Evolutionary conservation across 37 sponge, comb jelly and placozoan genomes (phyloP).

Genomic region (Aphrocallistes beatrix): DNA sequence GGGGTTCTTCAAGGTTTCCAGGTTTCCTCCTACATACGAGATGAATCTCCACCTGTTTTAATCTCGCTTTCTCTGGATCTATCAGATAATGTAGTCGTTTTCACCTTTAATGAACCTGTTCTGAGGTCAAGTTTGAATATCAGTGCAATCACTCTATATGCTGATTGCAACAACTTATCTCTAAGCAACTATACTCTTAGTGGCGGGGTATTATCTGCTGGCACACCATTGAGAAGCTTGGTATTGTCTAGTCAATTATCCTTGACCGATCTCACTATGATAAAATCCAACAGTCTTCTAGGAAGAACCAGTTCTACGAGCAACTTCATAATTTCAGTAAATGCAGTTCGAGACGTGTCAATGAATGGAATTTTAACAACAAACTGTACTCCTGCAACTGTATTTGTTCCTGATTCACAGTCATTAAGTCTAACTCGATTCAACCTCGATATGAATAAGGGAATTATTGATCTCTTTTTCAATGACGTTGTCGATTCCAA

Average conservation of each 20-base stretch:
- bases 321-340: background rate
- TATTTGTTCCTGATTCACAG: conserved; percentile 31
- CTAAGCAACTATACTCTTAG: conserved; percentile 30
- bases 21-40: conserved; percentile 32
- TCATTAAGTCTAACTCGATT: conserved; percentile 32
- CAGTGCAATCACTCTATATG: conserved; percentile 21
- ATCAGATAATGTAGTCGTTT: conserved; percentile 28
- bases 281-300: background rate
- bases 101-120: conserved; percentile 62
- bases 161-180: conserved; percentile 20
- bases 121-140: conserved; percentile 28
- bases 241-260: background rate
- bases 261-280: background rate
- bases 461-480: conserved; percentile 57
- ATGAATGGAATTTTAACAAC: background rate
- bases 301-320: background rate
- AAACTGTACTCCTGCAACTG: background rate
- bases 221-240: background rate
- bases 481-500: conserved; percentile 58
- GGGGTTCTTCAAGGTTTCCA: conserved; percentile 19
- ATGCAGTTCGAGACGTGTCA: background rate
- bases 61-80: conserved; percentile 43
- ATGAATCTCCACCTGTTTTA: conserved; percentile 35
- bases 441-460: conserved; percentile 61
- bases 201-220: background rate